Base-by-base conservation (phyloP, 2,113 vertebrate species). In the Esox niger region DNA sequence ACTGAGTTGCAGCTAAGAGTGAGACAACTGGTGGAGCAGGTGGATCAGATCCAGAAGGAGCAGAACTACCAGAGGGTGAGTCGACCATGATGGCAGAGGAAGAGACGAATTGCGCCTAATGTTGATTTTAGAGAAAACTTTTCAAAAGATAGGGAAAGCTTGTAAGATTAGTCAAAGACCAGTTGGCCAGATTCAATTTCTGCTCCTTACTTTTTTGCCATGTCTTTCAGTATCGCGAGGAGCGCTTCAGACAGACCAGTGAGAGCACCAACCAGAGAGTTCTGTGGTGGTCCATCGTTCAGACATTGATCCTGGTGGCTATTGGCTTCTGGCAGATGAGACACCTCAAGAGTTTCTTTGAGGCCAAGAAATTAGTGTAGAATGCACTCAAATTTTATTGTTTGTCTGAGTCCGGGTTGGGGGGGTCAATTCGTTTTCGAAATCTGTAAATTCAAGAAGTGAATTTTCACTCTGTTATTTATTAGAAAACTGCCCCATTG, bases 21-120 rank as follows among this genome's bases (percentile, higher is more conserved):
- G 5, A 75, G 95, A 9, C 95, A 96, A 86, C 89, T 97, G 63
- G 92, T 95, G 74, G 95, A 97, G 72, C 95, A 97, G 80, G 94
- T 95, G 62, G 95, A 97, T 75, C 95, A 97, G 91, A 93, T 97
- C 86, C 95, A 97, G 83, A 97, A 96, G 81, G 95, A 97, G 82
- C 95, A 97, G 87, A 94, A 95, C 87, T 97, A 96, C 75, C 95
- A 97, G 80, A 85, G 95, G 90, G 95, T 95, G 49, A 88, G 92
- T 69, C 13, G 9, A 43, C 17, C 38, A 43, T 38, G 9, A n/a
- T n/a, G n/a, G n/a, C n/a, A n/a, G n/a, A n/a, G n/a, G n/a, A n/a
- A n/a, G n/a, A n/a, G n/a, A n/a, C n/a, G n/a, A n/a, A n/a, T n/a
- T n/a, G n/a, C n/a, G n/a, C n/a, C n/a, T n/a, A n/a, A n/a, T n/a